Base-by-base conservation (phyloP, 2,888 invertebrate species). In the Zonitis immaculata region DNA sequence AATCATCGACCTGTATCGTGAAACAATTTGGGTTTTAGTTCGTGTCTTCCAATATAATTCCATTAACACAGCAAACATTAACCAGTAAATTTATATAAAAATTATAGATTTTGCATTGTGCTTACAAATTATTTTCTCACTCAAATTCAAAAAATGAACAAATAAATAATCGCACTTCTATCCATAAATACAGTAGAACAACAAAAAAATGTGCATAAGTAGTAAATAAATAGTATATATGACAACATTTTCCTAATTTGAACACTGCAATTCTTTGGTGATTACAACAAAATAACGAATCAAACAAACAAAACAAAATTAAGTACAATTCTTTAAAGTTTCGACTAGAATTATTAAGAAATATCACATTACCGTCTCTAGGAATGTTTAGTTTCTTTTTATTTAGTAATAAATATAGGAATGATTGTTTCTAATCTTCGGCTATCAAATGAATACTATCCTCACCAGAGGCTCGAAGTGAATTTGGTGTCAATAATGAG, bases 401-500 rank as follows among this genome's bases (percentile, higher is more conserved):
- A 39, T 35, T 22, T 39, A 6, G 5, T 2, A 55, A 48, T 42
- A 42, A 26, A 35, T 35, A 5, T 45, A 50, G 56, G 56, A 56
- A 56, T 56, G 52, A 7, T 52, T 18, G 9, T 6, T 35, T 52
- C 69, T 63, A 74, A 61, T 75, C 74, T 52, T 73, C 73, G 2
- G 67, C 67, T 79, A 80, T 79, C 48, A 80, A 69, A 58, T 77
- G 77, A 56, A 80, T 76, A 60, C 78, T 80, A 68, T 80, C 80
- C 76, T 81, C 81, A 49, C 78, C 79, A 30, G 81, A 71, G 11
- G 80, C 77, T 44, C 80, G 73, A 46, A 81, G 76, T 49, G 79
- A 78, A 62, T 76, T 78, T 51, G 80, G 77, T 51, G 80, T 79
- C 60, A 81, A 67, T 57, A 81, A 67, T 11, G 80, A 80, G 66